Base-by-base conservation (phyloP, 1,140 invertebrate genomes). In the Episyrphus balteatus region DNA sequence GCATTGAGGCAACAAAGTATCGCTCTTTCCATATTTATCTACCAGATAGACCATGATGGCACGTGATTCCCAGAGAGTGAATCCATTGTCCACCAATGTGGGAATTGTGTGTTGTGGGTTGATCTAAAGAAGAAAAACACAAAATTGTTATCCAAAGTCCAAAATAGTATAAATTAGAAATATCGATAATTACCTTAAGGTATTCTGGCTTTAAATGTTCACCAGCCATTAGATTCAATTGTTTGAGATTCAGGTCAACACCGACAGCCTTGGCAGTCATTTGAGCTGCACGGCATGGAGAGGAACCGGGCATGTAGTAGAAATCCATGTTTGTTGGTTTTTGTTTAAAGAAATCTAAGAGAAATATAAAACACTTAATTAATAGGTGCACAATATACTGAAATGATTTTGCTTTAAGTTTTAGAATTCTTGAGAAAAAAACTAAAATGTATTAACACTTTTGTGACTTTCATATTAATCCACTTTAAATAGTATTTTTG, bases 201-300 rank as follows among this genome's bases (percentile, higher is more conserved):
- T 76, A 89, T 60, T 87, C 81, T 9, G 83, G 81, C 52, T 73
- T 81, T 48, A 79, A 61, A 46, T 86, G 77, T 50, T 86, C 83
- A 0, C 76, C 75, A 1, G 70, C 68, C 54, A 75, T 62, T 1
- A 87, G 61, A 57, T 85, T 74, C 2, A 79, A 69, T n/a, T 77
- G 57, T 61, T 81, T 83, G 18, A 84, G 62, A 59, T 89, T 84
- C 12, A 88, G 58, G 44, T 86, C 77, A 11, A 89, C 58, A 33
- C 81, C 84, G 8, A 90, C 59, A 30, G 77, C 76, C 51, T 80
- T 79, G 30, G 82, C 82, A 5, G 75, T 70, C 59, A 89, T 71
- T 48, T 82, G 65, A 33, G 85, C 79, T 3, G 79, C 70, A 31
- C 85, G 74, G 71, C 82, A 84, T 5, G 84, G 84, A 14, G 83